Base-by-base conservation (phyloP, 2,797 vertebrate species). In the Clarias platycephalus region DNA sequence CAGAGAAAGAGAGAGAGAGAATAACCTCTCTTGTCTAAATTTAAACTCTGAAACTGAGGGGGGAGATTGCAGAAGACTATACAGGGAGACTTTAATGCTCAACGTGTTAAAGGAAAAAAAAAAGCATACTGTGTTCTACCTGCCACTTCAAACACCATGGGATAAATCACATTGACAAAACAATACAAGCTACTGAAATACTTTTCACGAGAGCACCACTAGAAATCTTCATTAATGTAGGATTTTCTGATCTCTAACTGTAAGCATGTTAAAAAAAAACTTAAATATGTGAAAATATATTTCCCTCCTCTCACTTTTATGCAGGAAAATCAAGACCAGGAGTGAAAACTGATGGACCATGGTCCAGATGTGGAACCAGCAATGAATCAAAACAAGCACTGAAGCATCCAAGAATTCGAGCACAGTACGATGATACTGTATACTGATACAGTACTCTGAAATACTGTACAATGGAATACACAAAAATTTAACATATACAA, bases 1-100 rank as follows among this genome's bases (percentile, higher is more conserved):
- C 7, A 76, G 40, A 64, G 28, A 76, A 13, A 63, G 26, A 64
- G 44, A 80, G 81, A 72, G 66, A 84, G 88, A 91, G 84, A 90
- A 90, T 91, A 91, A 93, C 92, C 91, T 91, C 84, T 91, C 72
- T 80, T 64, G 90, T 92, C 94, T 95, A 94, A 94, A 94, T 93
- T 93, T 94, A 94, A 94, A 92, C 91, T 82, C 88, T 85, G 87
- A 87, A 84, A 89, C 85, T 71, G 83, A 88, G 72, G 67, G 80
- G 58, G 76, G 85, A 88, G 83, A 84, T 77, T 78, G 70, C 75
- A 86, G 83, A 62, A 85, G 58, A 75, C 66, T 75, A 63, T 49
- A 63, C 75, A 77, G 84, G 79, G 68, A 85, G 84, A 71, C 81
- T 80, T 83, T 78, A 86, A 83, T 84, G 68, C 74, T 81, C 82